These are phyloP conservation scores for Urocyon cinereoargenteus DNA, from an alignment of 2,797 vertebrate species.

Conservation along the genomic window DNA sequence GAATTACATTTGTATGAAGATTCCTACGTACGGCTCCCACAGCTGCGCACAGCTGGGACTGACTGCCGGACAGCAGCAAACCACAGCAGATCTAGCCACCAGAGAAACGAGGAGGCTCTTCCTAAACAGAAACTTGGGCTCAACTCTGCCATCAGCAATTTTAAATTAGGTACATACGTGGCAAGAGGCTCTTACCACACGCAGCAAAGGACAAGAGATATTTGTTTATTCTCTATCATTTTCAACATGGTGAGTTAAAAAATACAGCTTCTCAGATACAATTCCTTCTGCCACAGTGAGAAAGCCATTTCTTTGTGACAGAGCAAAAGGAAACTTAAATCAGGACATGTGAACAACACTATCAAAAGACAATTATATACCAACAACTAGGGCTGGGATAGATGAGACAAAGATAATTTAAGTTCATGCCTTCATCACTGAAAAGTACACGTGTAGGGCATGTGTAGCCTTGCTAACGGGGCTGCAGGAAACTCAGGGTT, in stretches of 20 bases:
- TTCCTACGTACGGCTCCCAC: neutral
- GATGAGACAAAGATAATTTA: conserved; percentile 15
- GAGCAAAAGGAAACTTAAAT: conserved; percentile 12
- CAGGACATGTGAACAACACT: neutral
- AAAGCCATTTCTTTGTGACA: neutral
- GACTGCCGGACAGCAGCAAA: neutral
- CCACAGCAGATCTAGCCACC: neutral
- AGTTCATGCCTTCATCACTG: neutral
- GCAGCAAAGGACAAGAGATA: conserved; percentile 18
- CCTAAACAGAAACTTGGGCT: conserved; percentile 15
- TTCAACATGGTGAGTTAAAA: conserved; percentile 39
- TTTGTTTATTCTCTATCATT: conserved; percentile 26
- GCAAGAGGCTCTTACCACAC: neutral
- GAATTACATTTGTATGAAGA: neutral
- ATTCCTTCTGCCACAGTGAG: neutral
- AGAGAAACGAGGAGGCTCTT: neutral
- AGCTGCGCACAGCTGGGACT: neutral
- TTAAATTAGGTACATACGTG: neutral
- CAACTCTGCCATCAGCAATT: conserved; percentile 31
- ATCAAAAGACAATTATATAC: conserved; percentile 2
- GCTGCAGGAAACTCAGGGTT: neutral
- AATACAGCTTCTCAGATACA: neutral
- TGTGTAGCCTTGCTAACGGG: neutral
- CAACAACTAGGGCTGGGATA: neutral
- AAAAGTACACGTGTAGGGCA: neutral